Evolutionary conservation across 2,888 invertebrate genomes (phyloP), one percentile per base, ranked within the genome.

Genomic region (Sinelater perroti): DNA sequence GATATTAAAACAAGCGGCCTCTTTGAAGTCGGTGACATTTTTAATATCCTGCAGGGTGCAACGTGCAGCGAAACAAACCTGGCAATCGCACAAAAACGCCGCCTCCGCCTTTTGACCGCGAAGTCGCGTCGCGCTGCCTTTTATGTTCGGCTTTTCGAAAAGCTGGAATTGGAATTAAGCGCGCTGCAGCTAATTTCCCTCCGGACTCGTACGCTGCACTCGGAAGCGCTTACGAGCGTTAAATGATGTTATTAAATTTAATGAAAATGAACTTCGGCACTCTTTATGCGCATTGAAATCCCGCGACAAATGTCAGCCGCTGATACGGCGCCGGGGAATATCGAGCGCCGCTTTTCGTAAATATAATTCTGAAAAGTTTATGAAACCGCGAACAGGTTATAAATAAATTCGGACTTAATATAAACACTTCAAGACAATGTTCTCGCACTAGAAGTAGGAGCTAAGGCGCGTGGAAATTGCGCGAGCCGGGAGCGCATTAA

Each of bases 211-310:
- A 3, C 26, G 20, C 6, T 54, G 58, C 54, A 55, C n/a, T 54
- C 50, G 49, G 35, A 50, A 59, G 54, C 50, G 53, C 59, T 55
- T 55, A 49, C 56, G 49, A 60, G 63, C 46, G 52, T 57, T 49
- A 60, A 63, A 62, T 63, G 58, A 61, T 62, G 67, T 70, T 71
- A 72, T 70, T 71, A 70, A 71, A 70, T 70, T 67, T 65, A 68
- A 70, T 66, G 66, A 69, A 67, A 67, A 67, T 64, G 69, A 70
- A 67, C 62, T 67, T 67, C 65, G 68, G 67, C 63, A 65, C 60
- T 57, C 61, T 68, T 69, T 68, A 70, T 68, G 69, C 65, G 65
- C 68, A 68, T 69, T 69, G 67, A 67, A 69, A 67, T 60, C 56
- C 50, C 36, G 59, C 36, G 46, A n/a, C n/a, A n/a, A n/a, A n/a